Evolutionary conservation across 1,140 invertebrate species (phyloP), one percentile per base, ranked within the genome.

Genomic region (Phenacoccus solenopsis): DNA sequence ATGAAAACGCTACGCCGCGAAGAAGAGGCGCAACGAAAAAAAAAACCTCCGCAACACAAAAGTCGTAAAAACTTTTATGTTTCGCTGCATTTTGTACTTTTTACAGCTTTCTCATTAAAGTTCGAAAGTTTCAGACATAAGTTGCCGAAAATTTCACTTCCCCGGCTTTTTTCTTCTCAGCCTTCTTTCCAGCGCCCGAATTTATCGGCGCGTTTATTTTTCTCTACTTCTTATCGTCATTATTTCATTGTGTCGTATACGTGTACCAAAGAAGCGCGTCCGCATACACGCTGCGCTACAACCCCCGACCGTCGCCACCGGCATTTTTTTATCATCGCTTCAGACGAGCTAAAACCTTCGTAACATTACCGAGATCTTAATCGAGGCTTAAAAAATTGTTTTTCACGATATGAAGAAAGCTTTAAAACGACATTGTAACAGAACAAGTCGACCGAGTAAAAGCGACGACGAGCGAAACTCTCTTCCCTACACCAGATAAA

Each of bases 301-400:
- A n/a, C n/a, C n/a, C n/a, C n/a, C n/a, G n/a, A n/a, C n/a, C n/a
- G n/a, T n/a, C n/a, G n/a, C n/a, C n/a, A n/a, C n/a, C n/a, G n/a
- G n/a, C n/a, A n/a, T n/a, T n/a, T 49, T 49, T 49, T 49, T 49
- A 49, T 49, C 38, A 49, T 49, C 38, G n/a, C n/a, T n/a, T n/a
- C 20, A 49, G 38, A 49, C 38, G 38, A 49, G 38, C 38, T 49
- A 49, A 49, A 49, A 49, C 38, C 38, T 16, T 49, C 20, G 38
- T 49, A 49, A 49, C 38, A 49, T 49, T 49, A 49, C 38, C 38
- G 38, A 49, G 38, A 49, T 49, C 38, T 49, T 49, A 49, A 49
- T 49, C 38, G 38, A 49, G 38, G 38, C 38, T 49, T 49, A 49
- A 49, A 49, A 49, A 49, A 49, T 49, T 49, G 38, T 49, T 49